Evolutionary conservation across 2,888 invertebrate species (phyloP).

Genomic region (Dyspetes luteomarginatus): DNA sequence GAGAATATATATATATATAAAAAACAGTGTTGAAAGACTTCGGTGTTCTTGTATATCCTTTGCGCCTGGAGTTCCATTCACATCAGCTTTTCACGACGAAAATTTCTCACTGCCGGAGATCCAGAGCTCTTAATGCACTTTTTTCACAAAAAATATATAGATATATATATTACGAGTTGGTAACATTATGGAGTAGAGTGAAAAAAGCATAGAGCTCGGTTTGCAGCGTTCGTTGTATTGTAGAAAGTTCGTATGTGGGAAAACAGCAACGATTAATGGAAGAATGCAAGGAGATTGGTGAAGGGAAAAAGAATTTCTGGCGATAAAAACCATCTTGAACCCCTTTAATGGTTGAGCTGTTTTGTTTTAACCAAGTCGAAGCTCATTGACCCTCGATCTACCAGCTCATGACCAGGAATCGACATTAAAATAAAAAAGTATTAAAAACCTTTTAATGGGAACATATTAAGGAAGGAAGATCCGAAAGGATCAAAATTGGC

Average conservation of each 20-base stretch:
- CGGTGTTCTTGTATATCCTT: slow-evolving; percentile 27
- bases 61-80: slow-evolving; percentile 25
- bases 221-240: slow-evolving; percentile 2
- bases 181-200: slow-evolving; percentile 6
- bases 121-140: slow-evolving; percentile 46
- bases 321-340: slow-evolving; percentile 3
- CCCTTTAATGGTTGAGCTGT: neutral
- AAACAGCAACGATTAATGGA: slow-evolving; percentile 37
- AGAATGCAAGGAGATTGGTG: slow-evolving; percentile 9
- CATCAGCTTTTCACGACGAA: slow-evolving; percentile 42
- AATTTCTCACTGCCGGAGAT: slow-evolving; percentile 34
- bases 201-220: slow-evolving; percentile 29
- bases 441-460: neutral
- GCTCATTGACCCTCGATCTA: neutral
- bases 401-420: neutral
- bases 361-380: neutral
- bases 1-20: slow-evolving; percentile 15
- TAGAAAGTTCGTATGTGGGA: slow-evolving; percentile 16
- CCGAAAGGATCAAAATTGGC: too few relatives aligned
- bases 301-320: slow-evolving; percentile 13
- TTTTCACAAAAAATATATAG: slow-evolving; percentile 35
- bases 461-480: too few relatives aligned
- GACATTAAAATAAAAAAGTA: neutral
- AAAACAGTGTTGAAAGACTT: slow-evolving; percentile 3
- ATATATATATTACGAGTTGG: slow-evolving; percentile 6